Evolutionary conservation across 1,140 invertebrate species (phyloP), one percentile per base, ranked within the genome.

Genomic region (Sinella curviseta): DNA sequence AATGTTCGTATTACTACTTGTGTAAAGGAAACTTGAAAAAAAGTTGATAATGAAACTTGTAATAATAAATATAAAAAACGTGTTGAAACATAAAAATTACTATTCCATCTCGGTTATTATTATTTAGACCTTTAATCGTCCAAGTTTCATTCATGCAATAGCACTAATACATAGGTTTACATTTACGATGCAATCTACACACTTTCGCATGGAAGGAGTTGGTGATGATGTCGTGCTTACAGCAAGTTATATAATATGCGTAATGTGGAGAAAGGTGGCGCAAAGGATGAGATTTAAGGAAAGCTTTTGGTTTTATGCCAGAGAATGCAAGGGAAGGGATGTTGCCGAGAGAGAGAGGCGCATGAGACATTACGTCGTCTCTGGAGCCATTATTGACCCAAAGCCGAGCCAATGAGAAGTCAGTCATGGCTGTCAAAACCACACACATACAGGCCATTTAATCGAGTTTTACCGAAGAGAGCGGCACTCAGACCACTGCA

Each of bases 321-420:
- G n/a, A 31, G 8, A 24, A 70, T 70, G 34, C 16, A 35, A 30
- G 30, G 34, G 54, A 35, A 28, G 28, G 36, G 54, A 60, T 24
- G 34, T 73, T 74, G 48, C 55, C 20, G 67, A 80, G 67, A 35
- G 28, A 55, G 48, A 77, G 57, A 54, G 76, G 80, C 77, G 77
- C 80, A 78, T 30, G 67, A 75, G 34, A 76, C 74, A 81, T 81
- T 81, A 81, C 79, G 79, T 77, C 79, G 65, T 70, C 65, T 70
- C 77, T 81, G 77, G 77, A 81, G 67, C 80, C 80, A 81, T 81
- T 81, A 78, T 78, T 81, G 80, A 78, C 80, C 77, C 77, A 28
- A 54, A 39, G 65, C 74, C 31, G 80, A 76, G 34, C 80, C 80
- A 81, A 81, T 81, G 74, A 60, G 57, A 76, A 67, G 20, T 33